Base-by-base conservation (phyloP, 1,140 invertebrate genomes). In the Diorhabda carinulata region DNA sequence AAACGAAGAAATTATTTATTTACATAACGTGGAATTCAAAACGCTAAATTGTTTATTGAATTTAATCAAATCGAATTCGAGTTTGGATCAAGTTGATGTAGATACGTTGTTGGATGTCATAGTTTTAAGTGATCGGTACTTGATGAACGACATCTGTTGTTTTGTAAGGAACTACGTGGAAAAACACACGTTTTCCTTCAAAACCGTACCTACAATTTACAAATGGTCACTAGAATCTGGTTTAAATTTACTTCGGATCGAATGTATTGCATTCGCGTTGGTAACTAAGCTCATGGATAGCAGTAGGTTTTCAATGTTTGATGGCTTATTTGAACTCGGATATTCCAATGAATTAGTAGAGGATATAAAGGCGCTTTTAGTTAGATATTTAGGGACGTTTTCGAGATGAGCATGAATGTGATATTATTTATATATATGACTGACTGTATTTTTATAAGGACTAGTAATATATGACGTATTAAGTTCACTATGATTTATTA, bases 101-200 rank as follows among this genome's bases (percentile, higher is more conserved):
- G 82, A 85, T 61, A 86, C 85, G 1, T 77, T 87, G 40, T 78
- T 91, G n/a, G 89, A 91, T 74, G 84, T 89, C 2, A 83, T 89
- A n/a, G 73, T 87, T 3, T 74, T 90, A 6, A 84, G 88, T 2
- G 88, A 91, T 75, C 84, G 87, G 70, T 91, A 86, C 76, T 81
- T 90, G 25, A 85, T 90, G 78, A 78, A 84, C 3, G 86, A 86
- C 43, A 72, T 90, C 4, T 85, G 85, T 56, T 81, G 85, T 5
- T 73, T 80, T 47, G 76, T 91, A 3, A 85, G 83, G 43, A 81
- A 80, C 74, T 83, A 83, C n/a, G 84, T 87, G 69, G 73, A 85
- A 72, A 81, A 84, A 66, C 84, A 83, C 70, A 75, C 80, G 72
- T 70, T 87, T 60, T 78, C 73, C 3, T 76, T 80, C 3, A 73